Base-by-base conservation (phyloP, 2,888 invertebrate species). In the Drosophila tanythrix region DNA sequence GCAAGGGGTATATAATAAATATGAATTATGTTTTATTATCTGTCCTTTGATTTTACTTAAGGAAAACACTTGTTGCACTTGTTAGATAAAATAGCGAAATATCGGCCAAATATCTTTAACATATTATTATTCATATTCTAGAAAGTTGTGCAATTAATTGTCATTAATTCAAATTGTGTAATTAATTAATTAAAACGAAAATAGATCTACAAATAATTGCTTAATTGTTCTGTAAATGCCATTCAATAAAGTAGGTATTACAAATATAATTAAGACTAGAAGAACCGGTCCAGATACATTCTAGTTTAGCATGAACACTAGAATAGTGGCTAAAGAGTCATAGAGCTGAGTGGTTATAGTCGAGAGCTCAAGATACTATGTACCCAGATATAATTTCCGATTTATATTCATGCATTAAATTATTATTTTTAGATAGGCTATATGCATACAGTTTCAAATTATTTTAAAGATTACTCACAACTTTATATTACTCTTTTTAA, bases 41-140 rank as follows among this genome's bases (percentile, higher is more conserved):
- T 60, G n/a, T 27, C n/a, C 11, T 13, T 38, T 46, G 33, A 15
- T n/a, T 27, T 13, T 6, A 11, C 21, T 27, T 15, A 15, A 27
- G 31, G 15, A 31, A 29, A 35, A 18, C 46, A 69, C 51, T 69
- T 69, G 69, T 69, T 69, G 58, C 51, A 18, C n/a, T 18, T 40
- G 2, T 27, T 57, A 8, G n/a, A 29, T 6, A 31, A 46, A 25
- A 11, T 15, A 31, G 40, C 10, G 21, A 40, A 21, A 13, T 43
- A 21, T 0, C 11, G 1, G 11, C 11, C 11, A 5, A 21, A 21
- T 21, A 21, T 3, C n/a, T 10, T 4, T 10, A n/a, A 21, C 2
- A 21, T 21, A n/a, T 40, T 40, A 4, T 40, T 2, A 40, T n/a
- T 18, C 10, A 40, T n/a, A 7, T 21, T 46, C 1, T 21, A 21